Evolutionary conservation across 2,113 vertebrate genomes (phyloP), one percentile per base, ranked within the genome.

Genomic region (Notarius lentiginosus): DNA sequence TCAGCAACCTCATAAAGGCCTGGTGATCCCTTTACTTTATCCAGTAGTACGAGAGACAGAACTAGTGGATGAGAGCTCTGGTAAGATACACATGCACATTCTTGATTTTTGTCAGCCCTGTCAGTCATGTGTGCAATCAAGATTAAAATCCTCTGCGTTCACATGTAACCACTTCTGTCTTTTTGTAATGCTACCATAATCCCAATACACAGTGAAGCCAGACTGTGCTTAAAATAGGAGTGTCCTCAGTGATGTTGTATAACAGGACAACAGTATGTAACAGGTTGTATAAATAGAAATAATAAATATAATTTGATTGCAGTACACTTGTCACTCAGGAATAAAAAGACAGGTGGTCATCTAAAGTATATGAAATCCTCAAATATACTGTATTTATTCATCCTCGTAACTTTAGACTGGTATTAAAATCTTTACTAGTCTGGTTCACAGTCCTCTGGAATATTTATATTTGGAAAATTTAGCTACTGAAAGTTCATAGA

Each of bases 1-100:
- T 91, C 95, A 96, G 91, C 94, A 97, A 66, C 96, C 96, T n/a
- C 95, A 96, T 92, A 97, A 96, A 20, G 97, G 97, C 83, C 91
- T 98, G 89, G 96, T 96, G 82, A 94, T 92, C 0, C 93, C 96
- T 0, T 93, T 98, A 87, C 94, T 95, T 58, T 96, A 95, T 85
- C 93, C 96, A 9, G 96, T 96, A 87, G 91, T 87, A 49, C 90
- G 91, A 1, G 93, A 94, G 0, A 76, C 89, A 1, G 94, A 94
- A 61, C 80, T 70, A 0, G 94, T 91, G 0, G 93, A 95, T 0
- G 96, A 96, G 86, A 96, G 95, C 91, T 96, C 94, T 83, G 96
- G 96, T 97, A 85, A 92, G 92, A 58, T 7, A 4, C 24, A 68
- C 56, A 34, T 0, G 34, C 88, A 51, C n/a, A 4, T 34, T 65